Evolutionary conservation across 2,888 invertebrate genomes (phyloP).

Genomic region (Athalia cordata): DNA sequence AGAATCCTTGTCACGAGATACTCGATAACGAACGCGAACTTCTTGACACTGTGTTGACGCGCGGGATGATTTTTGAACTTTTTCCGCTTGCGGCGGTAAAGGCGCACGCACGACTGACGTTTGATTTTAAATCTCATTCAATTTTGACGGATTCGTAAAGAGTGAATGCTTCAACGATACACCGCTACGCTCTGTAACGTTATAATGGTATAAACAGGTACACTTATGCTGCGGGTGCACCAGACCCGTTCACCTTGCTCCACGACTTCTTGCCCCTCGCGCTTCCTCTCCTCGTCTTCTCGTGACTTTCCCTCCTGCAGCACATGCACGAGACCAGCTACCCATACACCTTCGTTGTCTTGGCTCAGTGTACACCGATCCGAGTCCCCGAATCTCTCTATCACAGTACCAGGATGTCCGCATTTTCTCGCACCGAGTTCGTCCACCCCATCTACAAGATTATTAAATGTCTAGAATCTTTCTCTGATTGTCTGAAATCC

Average conservation of each 20-base stretch:
- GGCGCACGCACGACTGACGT: constrained; percentile 28
- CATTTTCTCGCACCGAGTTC: too few relatives aligned
- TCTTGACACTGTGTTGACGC: not conserved
- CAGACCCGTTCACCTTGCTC: constrained; percentile 68
- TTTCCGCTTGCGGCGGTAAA: not conserved
- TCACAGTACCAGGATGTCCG: too few relatives aligned
- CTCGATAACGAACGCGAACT: too few relatives aligned
- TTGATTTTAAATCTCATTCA: constrained; percentile 19
- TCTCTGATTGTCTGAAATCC: too few relatives aligned
- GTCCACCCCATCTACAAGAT: too few relatives aligned
- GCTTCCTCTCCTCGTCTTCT: constrained; percentile 51
- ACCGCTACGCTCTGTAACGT: not conserved
- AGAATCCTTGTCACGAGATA: too few relatives aligned
- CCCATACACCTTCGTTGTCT: not conserved
- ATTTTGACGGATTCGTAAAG: constrained; percentile 1
- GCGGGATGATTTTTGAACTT: constrained; percentile 3
- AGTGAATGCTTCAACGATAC: not conserved
- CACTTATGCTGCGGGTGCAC: constrained; percentile 7
- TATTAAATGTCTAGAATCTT: too few relatives aligned
- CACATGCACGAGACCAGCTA: constrained; percentile 9
- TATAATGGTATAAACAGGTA: not conserved
- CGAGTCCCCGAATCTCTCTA: too few relatives aligned
- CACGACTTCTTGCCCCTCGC: constrained; percentile 56
- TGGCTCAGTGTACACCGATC: too few relatives aligned
- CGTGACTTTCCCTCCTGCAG: constrained; percentile 27